Percentiles rank a stretch among this genome's conserved stretches.
phyloP scores from a whole-genome alignment of 2,888 invertebrate genomes.

The Pristionchus mayeri region DNA sequence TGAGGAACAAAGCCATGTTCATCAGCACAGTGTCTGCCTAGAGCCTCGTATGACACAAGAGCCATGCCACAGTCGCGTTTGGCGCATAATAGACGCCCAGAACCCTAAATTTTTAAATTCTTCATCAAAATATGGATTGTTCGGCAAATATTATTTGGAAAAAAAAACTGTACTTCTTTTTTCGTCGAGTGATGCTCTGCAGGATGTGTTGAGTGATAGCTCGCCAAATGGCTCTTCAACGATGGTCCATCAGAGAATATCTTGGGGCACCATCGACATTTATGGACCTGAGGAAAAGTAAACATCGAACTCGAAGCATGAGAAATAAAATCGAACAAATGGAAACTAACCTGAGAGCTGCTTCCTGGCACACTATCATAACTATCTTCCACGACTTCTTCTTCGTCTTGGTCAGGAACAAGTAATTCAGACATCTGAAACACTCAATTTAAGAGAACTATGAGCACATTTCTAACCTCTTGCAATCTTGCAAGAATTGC shows the following conservation, averaged over 20 bases:
- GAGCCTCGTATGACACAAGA: neutral
- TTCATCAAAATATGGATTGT: too few species aligned
- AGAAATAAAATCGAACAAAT: neutral
- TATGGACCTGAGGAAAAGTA: neutral
- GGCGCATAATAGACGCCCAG: constrained; percentile 7
- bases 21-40: neutral
- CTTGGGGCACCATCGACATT: constrained; percentile 24
- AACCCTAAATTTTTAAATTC: too few species aligned
- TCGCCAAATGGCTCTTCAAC: constrained; percentile 18
- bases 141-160: too few species aligned
- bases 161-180: constrained; percentile 10
- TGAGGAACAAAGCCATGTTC: neutral
- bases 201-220: neutral
- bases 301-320: neutral
- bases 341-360: neutral
- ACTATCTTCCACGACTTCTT: neutral
- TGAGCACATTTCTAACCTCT: too few species aligned
- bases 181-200: neutral
- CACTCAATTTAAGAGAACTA: too few species aligned
- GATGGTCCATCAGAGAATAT: neutral
- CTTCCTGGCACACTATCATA: neutral
- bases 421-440: neutral
- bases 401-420: neutral
- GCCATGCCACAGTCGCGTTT: neutral
- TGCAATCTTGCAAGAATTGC: too few species aligned